phyloP scores from a whole-genome alignment of 64 coral and sea anemone genomes.

The Astreopora myriophthalma region DNA sequence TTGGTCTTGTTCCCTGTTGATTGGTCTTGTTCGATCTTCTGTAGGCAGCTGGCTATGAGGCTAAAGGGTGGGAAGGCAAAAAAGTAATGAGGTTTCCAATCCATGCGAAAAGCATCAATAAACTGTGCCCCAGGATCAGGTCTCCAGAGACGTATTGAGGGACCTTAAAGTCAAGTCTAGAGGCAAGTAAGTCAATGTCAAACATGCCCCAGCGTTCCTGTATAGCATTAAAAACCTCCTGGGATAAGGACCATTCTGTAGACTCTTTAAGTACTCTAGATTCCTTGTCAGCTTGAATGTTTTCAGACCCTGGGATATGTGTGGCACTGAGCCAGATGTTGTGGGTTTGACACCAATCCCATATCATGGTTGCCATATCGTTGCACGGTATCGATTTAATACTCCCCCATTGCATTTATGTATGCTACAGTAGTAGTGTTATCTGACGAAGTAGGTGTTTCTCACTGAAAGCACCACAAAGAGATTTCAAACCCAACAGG shows the following conservation, averaged over 20 bases:
- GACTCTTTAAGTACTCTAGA: background rate
- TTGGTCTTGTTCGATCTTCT: too few relatives aligned
- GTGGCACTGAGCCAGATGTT: constrained; percentile 47
- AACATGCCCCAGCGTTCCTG: background rate
- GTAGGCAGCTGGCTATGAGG: background rate
- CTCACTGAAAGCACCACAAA: background rate
- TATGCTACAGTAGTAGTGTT: too few relatives aligned
- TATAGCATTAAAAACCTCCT: constrained; percentile 16
- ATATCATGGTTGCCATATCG: background rate
- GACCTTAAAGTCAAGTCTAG: too few relatives aligned
- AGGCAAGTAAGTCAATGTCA: constrained; percentile 65
- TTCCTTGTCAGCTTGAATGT: constrained; percentile 3
- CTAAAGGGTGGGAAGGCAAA: constrained; percentile 49
- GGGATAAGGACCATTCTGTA: constrained; percentile 51
- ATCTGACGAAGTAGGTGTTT: constrained; percentile 16
- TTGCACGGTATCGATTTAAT: constrained; percentile 21
- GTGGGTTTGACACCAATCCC: background rate
- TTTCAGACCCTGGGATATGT: constrained; percentile 41
- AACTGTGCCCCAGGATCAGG: constrained; percentile 37
- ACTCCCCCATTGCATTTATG: constrained; percentile 32
- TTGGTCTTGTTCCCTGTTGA: too few relatives aligned
- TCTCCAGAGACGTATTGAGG: constrained; percentile 57
- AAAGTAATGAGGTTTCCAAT: constrained; percentile 27
- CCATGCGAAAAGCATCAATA: constrained; percentile 49
- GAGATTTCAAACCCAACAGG: constrained; percentile 13